Evolutionary conservation across 2,888 invertebrate species (phyloP).

Genomic region (Theristus sp.): DNA sequence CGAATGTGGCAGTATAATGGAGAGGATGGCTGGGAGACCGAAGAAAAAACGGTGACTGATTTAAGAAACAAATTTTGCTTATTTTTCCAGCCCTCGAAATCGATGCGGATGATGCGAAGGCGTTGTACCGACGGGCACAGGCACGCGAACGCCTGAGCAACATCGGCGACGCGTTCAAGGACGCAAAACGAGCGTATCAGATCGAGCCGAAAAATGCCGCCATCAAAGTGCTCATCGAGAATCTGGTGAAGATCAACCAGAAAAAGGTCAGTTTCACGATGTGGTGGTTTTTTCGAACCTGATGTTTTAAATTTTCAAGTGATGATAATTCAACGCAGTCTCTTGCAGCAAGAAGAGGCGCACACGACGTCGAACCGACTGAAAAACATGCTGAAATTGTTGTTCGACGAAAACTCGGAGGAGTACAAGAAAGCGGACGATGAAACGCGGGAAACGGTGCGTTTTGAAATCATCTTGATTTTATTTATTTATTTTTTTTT

Average conservation of each 20-base stretch:
- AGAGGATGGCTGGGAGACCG: too few relatives aligned
- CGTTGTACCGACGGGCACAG: conserved; percentile 71
- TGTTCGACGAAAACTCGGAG: conserved; percentile 15
- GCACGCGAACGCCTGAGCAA: conserved; percentile 62
- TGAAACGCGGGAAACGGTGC: not conserved
- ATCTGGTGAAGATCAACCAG: conserved; percentile 39
- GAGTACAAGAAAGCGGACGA: not conserved
- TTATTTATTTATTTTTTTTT: too few relatives aligned
- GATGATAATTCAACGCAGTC: too few relatives aligned
- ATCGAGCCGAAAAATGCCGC: conserved; percentile 58
- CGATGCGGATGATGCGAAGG: conserved; percentile 71
- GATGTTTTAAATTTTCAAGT: not conserved
- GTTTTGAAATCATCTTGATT: too few relatives aligned
- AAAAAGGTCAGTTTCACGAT: conserved; percentile 29
- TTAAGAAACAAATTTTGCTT: too few relatives aligned
- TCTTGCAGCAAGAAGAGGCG: conserved; percentile 24
- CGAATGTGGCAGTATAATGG: too few relatives aligned
- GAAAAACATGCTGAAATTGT: conserved; percentile 29
- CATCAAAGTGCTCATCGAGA: conserved; percentile 54
- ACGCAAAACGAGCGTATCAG: conserved; percentile 64
- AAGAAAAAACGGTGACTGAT: too few relatives aligned
- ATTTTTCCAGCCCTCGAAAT: conserved; percentile 49
- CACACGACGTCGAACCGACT: conserved; percentile 29
- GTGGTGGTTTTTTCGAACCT: not conserved
- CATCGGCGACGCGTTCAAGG: conserved; percentile 76